Conservation (phyloP, 2,888 invertebrate species). For the Lymantria monacha region DNA sequence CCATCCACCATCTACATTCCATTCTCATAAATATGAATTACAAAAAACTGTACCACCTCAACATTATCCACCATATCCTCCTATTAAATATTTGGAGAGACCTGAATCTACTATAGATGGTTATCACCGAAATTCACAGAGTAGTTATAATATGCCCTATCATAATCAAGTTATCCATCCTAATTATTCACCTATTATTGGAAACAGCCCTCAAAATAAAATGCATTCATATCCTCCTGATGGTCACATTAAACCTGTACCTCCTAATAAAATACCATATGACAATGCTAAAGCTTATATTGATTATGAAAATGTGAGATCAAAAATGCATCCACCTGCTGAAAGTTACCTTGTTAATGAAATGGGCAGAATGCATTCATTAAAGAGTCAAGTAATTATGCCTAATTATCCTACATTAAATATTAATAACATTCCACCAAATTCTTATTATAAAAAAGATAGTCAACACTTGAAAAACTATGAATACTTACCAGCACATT, state of each 20-base stretch:
- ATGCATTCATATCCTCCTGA: conserved; percentile 59
- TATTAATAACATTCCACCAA: conserved; percentile 53
- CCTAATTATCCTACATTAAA: conserved; percentile 57
- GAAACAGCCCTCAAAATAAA: conserved; percentile 62
- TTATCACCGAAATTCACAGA: conserved; percentile 64
- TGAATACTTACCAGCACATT: conserved; percentile 57
- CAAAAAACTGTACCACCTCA: conserved; percentile 59
- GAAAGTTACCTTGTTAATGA: conserved; percentile 66
- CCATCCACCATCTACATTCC: conserved; percentile 57
- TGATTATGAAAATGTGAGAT: conserved; percentile 59
- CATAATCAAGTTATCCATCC: conserved; percentile 64
- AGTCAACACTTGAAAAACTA: conserved; percentile 51
- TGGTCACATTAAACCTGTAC: conserved; percentile 44
- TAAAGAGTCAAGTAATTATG: conserved; percentile 57
- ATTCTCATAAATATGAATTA: conserved; percentile 66
- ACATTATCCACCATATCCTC: conserved; percentile 60
- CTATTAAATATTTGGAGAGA: conserved; percentile 68
- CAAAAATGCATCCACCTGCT: conserved; percentile 52
- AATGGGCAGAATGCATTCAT: conserved; percentile 47
- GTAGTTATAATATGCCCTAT: conserved; percentile 55
- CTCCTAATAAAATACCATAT: conserved; percentile 61
- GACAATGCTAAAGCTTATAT: conserved; percentile 60
- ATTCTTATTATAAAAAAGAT: conserved; percentile 66
- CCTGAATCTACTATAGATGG: conserved; percentile 60
- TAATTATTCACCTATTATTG: conserved; percentile 55